These are phyloP conservation scores for Leiothrix lutea DNA, from an alignment of 2,113 vertebrate genomes.

Conservation along the genomic window DNA sequence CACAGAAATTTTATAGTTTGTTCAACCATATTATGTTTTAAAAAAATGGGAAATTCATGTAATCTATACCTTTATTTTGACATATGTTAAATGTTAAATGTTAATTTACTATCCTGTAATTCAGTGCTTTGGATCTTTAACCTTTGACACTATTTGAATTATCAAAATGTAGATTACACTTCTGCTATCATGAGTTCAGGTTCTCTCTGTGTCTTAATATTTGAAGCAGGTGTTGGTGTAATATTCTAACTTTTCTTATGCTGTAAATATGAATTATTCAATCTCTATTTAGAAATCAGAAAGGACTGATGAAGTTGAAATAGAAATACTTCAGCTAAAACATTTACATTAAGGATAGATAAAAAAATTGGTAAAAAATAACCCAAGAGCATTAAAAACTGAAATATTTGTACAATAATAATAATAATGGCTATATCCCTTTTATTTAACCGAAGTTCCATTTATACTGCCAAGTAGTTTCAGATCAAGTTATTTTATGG, in stretches of 20 bases:
- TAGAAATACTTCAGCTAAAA: not conserved
- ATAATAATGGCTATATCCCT: not conserved
- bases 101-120: not conserved
- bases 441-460: not conserved
- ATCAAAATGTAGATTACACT: not conserved
- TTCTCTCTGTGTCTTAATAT: not conserved
- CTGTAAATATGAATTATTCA: not conserved
- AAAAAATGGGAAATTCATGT: not conserved
- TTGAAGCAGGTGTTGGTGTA: not conserved
- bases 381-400: not conserved
- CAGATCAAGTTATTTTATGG: not conserved
- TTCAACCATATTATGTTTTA: not conserved
- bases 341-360: not conserved
- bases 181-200: not conserved
- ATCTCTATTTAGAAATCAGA: not conserved
- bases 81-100: not conserved
- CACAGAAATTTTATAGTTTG: not conserved
- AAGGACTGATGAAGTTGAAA: not conserved
- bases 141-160: not conserved
- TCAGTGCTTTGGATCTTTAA: not conserved
- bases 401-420: not conserved
- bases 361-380: not conserved
- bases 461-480: not conserved
- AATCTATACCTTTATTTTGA: not conserved
- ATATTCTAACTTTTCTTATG: not conserved